phyloP scores from a whole-genome alignment of 1,140 invertebrate species.

The Portunus trituberculatus region DNA sequence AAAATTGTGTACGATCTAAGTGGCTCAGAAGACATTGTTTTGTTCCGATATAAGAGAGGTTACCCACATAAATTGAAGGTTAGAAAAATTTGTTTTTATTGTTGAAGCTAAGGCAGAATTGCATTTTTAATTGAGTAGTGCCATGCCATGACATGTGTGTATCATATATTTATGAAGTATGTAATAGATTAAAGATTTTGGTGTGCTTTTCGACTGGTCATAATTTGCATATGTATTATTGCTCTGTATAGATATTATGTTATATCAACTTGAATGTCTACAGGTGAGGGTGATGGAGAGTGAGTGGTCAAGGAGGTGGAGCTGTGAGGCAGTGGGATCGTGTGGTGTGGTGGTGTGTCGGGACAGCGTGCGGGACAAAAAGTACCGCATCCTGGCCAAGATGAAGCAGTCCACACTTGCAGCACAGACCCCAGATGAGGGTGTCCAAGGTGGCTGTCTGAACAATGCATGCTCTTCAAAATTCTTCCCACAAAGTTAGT shows the following conservation, averaged over 20 bases:
- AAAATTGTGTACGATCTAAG: slow-evolving; percentile 86
- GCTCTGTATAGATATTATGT: background rate
- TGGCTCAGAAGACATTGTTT: slow-evolving; percentile 84
- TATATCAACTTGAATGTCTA: background rate
- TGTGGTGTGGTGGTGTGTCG: slow-evolving; percentile 88
- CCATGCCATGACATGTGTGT: too few species aligned
- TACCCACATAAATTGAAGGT: slow-evolving; percentile 78
- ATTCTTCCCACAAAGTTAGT: slow-evolving; percentile 22
- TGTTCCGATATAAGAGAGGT: slow-evolving; percentile 87
- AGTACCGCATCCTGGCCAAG: slow-evolving; percentile 81
- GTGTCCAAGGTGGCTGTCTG: slow-evolving; percentile 56
- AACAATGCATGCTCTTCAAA: slow-evolving; percentile 14
- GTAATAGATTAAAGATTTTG: too few species aligned
- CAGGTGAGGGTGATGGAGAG: slow-evolving; percentile 67
- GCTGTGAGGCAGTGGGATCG: slow-evolving; percentile 84
- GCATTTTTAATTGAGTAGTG: too few species aligned
- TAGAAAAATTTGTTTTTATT: background rate
- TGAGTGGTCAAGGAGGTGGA: slow-evolving; percentile 66
- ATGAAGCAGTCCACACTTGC: slow-evolving; percentile 64
- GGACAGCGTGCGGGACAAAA: slow-evolving; percentile 84
- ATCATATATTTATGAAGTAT: too few species aligned
- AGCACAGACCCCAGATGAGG: slow-evolving; percentile 56
- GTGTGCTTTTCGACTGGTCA: too few species aligned
- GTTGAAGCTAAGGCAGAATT: too few species aligned
- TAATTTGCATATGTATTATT: background rate